Evolutionary conservation across 2,888 invertebrate genomes (phyloP).

Genomic region (Trachelus tabidus): DNA sequence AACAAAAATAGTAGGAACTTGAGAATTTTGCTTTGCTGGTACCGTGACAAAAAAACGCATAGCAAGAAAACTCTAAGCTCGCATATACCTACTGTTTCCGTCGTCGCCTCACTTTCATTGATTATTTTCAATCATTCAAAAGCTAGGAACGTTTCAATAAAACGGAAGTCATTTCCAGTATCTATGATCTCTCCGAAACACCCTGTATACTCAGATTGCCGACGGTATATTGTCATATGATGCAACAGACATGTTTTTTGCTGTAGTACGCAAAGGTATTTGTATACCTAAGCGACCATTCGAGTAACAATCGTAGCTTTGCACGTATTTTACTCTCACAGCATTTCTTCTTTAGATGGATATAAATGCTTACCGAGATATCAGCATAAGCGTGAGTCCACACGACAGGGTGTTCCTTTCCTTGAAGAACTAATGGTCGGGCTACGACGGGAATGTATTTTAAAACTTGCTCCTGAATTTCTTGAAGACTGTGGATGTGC

Average conservation of each 20-base stretch:
- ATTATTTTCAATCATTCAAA: no score
- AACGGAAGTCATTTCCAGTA: no score
- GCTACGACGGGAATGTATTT: conserved; percentile 97
- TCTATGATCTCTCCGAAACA: no score
- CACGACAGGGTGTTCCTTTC: conserved; percentile 80
- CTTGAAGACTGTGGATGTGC: conserved; percentile 94
- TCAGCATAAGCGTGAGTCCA: conserved; percentile 97
- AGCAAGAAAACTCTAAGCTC: no score
- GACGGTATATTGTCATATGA: not conserved
- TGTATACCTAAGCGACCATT: no score
- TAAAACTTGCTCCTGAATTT: conserved; percentile 95
- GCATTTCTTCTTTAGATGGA: not conserved
- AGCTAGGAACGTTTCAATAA: no score
- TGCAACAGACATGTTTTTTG: not conserved
- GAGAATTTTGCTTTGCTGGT: no score
- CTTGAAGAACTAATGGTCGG: conserved; percentile 82
- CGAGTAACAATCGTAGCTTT: not conserved
- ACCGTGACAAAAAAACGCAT: no score
- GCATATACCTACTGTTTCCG: no score
- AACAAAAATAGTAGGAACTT: no score
- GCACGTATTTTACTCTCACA: not conserved
- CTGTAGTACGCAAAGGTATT: not conserved
- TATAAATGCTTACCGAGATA: conserved; percentile 73
- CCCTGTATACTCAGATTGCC: not conserved
- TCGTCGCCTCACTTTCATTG: no score